Evolutionary conservation across 2,888 invertebrate species (phyloP).

Genomic region (Mechanitis messenoides): DNA sequence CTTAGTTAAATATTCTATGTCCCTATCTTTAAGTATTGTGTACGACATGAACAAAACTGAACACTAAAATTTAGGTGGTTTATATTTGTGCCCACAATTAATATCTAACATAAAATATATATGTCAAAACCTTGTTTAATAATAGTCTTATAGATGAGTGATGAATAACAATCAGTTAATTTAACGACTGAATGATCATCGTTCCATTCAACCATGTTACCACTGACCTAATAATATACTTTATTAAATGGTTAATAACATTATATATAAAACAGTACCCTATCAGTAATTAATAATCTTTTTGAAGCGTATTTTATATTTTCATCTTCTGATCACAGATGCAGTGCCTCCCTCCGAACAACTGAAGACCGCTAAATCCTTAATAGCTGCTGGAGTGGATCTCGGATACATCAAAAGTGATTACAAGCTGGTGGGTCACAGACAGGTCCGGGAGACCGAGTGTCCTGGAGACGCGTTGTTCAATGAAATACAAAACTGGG

Average conservation of each 20-base stretch:
- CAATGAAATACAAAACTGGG: slow-evolving; percentile 78
- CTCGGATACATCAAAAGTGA: slow-evolving; percentile 76
- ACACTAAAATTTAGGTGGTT: neutral
- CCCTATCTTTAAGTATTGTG: no score
- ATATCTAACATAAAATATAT: no score
- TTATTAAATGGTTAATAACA: no score
- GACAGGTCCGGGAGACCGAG: slow-evolving; percentile 68
- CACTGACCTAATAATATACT: no score
- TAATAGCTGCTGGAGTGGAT: slow-evolving; percentile 79
- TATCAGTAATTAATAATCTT: no score
- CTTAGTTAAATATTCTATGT: no score
- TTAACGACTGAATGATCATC: neutral
- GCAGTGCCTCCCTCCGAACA: slow-evolving; percentile 77
- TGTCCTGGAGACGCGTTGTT: slow-evolving; percentile 81
- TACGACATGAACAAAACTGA: no score
- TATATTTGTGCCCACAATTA: neutral
- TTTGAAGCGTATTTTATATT: no score
- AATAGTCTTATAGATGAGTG: no score
- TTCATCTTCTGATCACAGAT: slow-evolving; percentile 22
- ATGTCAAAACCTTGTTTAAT: no score
- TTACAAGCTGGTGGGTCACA: slow-evolving; percentile 78
- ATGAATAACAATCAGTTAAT: neutral
- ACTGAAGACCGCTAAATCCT: slow-evolving; percentile 71
- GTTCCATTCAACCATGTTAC: no score
- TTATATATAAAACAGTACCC: no score